A percentile compares a stretch with the other conserved stretches of the same genome.
Evolutionary conservation across 2,888 invertebrate species (phyloP).

Genomic region (Acleris laterana): DNA sequence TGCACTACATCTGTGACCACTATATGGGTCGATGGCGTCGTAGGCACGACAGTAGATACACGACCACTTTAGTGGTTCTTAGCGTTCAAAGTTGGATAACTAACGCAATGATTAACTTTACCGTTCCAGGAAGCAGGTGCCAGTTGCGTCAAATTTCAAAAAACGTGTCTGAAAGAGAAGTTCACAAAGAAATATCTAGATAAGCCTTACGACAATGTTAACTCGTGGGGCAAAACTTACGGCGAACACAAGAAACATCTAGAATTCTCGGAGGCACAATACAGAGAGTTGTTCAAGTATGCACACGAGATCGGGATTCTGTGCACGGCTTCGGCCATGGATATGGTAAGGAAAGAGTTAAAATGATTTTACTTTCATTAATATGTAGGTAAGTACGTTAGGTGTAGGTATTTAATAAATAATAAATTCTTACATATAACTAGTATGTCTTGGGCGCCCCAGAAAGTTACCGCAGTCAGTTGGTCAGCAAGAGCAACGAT

Average conservation of each 20-base stretch:
- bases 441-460: too few relatives aligned
- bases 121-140: slow-evolving; percentile 87
- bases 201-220: slow-evolving; percentile 84
- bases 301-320: slow-evolving; percentile 86
- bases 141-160: slow-evolving; percentile 94
- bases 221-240: slow-evolving; percentile 92
- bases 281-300: slow-evolving; percentile 86
- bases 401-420: background rate
- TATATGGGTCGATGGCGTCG: too few relatives aligned
- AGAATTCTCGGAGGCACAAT: slow-evolving; percentile 89
- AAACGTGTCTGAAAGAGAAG: slow-evolving; percentile 88
- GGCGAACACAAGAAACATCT: slow-evolving; percentile 90
- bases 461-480: too few relatives aligned
- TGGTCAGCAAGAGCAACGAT: too few relatives aligned
- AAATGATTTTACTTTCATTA: background rate
- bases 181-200: slow-evolving; percentile 88
- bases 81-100: too few relatives aligned
- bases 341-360: slow-evolving; percentile 79
- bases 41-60: too few relatives aligned
- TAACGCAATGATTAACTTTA: slow-evolving; percentile 1
- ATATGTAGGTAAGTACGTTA: background rate
- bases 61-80: too few relatives aligned
- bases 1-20: too few relatives aligned
- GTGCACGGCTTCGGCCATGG: slow-evolving; percentile 93
- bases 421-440: background rate